Evolutionary conservation across 2,797 vertebrate genomes (phyloP), one percentile per base, ranked within the genome.

Genomic region (Gallinago solitaria): DNA sequence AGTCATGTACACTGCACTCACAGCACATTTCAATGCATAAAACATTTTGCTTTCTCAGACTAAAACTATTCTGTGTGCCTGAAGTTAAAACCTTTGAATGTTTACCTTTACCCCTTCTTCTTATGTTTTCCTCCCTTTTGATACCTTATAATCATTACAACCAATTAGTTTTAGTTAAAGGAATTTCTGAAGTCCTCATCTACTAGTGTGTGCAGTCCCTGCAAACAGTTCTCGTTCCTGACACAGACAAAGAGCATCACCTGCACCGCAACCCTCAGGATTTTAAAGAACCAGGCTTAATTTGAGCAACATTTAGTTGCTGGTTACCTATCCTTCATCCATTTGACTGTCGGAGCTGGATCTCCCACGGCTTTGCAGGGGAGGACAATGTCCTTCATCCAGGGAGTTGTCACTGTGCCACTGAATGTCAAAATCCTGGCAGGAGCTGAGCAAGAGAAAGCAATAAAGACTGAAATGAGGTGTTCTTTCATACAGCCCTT

Each of bases 251-350:
- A 9, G 43, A 50, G 59, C 35, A 43, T 28, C 35, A 28, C 12
- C 23, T 3, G 5, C 51, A 32, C 21, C 9, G 2, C 25, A 75
- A 3, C 6, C 18, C 13, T 8, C 13, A 30, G 27, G 41, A 53
- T 70, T 77, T 87, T 17, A 51, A 43, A 33, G 3, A 60, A 23
- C 56, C 11, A 32, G n/a, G 9, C 6, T 70, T 57, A 27, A 12
- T 68, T 28, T 21, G 48, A 57, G 85, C 79, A 83, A 96, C 65
- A 92, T 95, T 96, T 97, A 96, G 96, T 98, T 98, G 98, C 98
- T 98, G 98, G 96, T 98, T 98, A 99, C 99, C 99, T 99, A 98
- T 99, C 99, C 97, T 99, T 99, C 97, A 99, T 99, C 99, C 99
- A 99, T 95, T 99, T 99, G 87, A 99, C 98, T 57, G 99, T 98